phyloP scores from a whole-genome alignment of 1,140 invertebrate species.

The Ceratina australensis region DNA sequence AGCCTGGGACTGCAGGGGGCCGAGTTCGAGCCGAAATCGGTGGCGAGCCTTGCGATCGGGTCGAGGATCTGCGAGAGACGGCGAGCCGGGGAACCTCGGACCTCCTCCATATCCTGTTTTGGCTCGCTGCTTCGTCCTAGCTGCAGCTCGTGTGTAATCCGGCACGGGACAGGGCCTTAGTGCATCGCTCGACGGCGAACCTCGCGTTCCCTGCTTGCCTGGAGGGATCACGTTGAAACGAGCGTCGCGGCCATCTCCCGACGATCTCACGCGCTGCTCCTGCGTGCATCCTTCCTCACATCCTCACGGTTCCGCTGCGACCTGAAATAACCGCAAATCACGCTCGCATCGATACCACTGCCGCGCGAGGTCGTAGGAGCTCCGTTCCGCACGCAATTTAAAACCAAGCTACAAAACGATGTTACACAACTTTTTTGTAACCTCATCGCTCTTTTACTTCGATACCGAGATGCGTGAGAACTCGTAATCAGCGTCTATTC shows the following conservation, averaged over 20 bases:
- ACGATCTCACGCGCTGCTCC: slow-evolving; percentile 47
- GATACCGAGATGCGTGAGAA: slow-evolving; percentile 32
- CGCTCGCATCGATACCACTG: too few relatives aligned
- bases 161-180: slow-evolving; percentile 5
- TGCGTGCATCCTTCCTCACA: slow-evolving; percentile 54
- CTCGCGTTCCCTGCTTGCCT: slow-evolving; percentile 35
- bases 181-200: slow-evolving; percentile 45
- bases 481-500: slow-evolving; percentile 39
- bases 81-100: slow-evolving; percentile 79
- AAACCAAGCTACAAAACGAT: too few relatives aligned
- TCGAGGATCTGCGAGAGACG: slow-evolving; percentile 90
- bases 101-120: slow-evolving; percentile 71
- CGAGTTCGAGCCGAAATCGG: slow-evolving; percentile 79
- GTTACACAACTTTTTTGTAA: too few relatives aligned
- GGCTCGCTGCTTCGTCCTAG: not conserved
- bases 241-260: slow-evolving; percentile 48
- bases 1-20: slow-evolving; percentile 77
- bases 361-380: not conserved
- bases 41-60: slow-evolving; percentile 85
- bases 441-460: too few relatives aligned
- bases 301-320: slow-evolving; percentile 44
- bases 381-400: too few relatives aligned
- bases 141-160: not conserved
- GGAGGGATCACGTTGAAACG: slow-evolving; percentile 45
- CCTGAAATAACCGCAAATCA: slow-evolving; percentile 20